Conservation (phyloP, 1,140 invertebrate genomes). For the Temnothorax curvispinosus region DNA sequence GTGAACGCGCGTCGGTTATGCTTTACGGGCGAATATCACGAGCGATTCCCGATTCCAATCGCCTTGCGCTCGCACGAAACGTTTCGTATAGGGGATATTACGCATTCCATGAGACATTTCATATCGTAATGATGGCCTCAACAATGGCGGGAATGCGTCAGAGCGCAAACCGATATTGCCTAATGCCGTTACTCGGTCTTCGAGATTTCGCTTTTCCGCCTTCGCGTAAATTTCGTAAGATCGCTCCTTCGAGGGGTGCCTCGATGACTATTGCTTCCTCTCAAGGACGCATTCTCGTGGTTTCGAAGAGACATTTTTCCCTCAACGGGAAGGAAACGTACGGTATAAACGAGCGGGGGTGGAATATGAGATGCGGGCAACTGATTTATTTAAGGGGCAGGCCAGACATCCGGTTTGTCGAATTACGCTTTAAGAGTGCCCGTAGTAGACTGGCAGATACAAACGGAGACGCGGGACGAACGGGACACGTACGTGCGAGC, state of each 20-base stretch:
- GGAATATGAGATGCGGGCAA: conserved; percentile 84
- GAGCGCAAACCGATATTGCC: conserved; percentile 7
- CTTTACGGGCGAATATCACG: conserved; percentile 24
- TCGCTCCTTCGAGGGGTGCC: conserved; percentile 30
- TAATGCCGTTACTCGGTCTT: neutral
- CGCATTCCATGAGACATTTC: conserved; percentile 1
- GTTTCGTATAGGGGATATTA: neutral
- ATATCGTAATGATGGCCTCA: neutral
- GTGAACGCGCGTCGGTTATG: conserved; percentile 73
- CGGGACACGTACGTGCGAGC: conserved; percentile 44
- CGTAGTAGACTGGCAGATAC: conserved; percentile 70
- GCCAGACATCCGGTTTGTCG: conserved; percentile 85
- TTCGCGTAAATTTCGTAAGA: conserved; percentile 13
- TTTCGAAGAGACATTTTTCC: conserved; percentile 51
- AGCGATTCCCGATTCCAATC: conserved; percentile 10
- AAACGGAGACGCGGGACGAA: conserved; percentile 62
- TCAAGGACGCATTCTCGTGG: conserved; percentile 34
- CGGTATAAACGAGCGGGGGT: conserved; percentile 65
- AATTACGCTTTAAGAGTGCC: conserved; percentile 79
- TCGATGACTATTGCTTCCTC: conserved; percentile 55
- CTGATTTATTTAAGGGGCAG: conserved; percentile 84
- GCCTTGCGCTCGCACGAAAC: neutral
- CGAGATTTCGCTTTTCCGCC: neutral
- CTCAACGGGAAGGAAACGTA: conserved; percentile 38
- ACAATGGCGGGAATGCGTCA: neutral